These are phyloP conservation scores for Dinocampus coccinellae DNA, from an alignment of 2,888 invertebrate species.

Conservation along the genomic window DNA sequence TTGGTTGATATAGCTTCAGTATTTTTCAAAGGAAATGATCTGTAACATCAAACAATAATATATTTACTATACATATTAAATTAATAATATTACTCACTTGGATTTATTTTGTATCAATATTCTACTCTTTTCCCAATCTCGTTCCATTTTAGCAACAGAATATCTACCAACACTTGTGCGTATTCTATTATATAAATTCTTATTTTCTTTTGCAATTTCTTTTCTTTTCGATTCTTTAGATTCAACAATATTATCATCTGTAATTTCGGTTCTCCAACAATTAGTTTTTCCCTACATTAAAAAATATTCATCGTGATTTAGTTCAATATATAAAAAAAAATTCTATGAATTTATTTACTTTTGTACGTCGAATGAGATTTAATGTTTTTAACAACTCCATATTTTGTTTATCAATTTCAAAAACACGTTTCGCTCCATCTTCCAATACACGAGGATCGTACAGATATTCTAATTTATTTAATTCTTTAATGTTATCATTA, in stretches of 20 bases:
- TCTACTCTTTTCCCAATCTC: constrained; percentile 49
- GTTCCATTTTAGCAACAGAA: constrained; percentile 42
- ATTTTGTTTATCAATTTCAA: constrained; percentile 72
- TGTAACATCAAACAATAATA: not conserved
- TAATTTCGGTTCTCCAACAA: constrained; percentile 53
- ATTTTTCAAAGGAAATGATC: not conserved
- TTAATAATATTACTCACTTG: constrained; percentile 31
- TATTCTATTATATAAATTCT: constrained; percentile 48
- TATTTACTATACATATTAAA: not conserved
- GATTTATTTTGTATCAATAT: constrained; percentile 37
- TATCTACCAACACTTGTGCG: constrained; percentile 45
- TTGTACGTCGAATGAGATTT: constrained; percentile 74
- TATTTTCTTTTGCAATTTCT: constrained; percentile 49
- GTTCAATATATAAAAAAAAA: not conserved
- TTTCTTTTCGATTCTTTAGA: constrained; percentile 28
- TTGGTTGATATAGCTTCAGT: not conserved
- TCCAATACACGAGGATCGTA: constrained; percentile 69
- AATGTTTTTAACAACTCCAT: constrained; percentile 74
- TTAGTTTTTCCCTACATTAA: constrained; percentile 53
- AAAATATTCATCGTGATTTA: not conserved
- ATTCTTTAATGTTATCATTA: constrained; percentile 72
- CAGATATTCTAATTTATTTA: constrained; percentile 71
- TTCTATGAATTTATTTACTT: constrained; percentile 66
- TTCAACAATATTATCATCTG: constrained; percentile 12
- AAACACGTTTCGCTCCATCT: constrained; percentile 66